These are phyloP conservation scores for Tragopan temminckii DNA, from an alignment of 2,797 vertebrate species.

Conservation along the genomic window DNA sequence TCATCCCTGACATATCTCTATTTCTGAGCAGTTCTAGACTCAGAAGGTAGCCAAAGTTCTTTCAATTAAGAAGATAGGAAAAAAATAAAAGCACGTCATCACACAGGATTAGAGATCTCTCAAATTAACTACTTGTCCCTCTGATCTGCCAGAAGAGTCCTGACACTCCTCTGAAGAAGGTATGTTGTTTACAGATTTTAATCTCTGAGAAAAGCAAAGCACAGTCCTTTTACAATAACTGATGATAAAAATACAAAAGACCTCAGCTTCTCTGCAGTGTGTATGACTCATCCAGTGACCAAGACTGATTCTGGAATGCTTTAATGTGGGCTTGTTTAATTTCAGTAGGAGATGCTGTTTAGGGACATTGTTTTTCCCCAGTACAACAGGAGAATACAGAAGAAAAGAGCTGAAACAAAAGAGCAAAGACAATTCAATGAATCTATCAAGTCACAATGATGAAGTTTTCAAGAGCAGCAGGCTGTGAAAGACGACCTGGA, in stretches of 20 bases:
- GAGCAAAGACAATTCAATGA: neutral
- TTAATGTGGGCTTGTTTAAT: constrained; percentile 39
- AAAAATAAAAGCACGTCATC: neutral
- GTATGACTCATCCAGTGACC: constrained; percentile 65
- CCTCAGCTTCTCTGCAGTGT: neutral
- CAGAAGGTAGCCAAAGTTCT: neutral
- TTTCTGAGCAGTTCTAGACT: neutral
- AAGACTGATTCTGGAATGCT: neutral
- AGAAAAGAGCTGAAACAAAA: neutral
- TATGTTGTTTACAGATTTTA: constrained; percentile 29
- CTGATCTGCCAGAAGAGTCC: neutral
- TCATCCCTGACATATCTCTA: neutral
- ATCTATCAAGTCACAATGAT: neutral
- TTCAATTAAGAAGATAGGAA: neutral
- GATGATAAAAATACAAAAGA: neutral
- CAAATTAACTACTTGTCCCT: neutral
- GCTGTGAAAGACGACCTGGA: neutral
- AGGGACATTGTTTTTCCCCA: constrained; percentile 9
- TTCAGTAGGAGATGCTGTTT: constrained; percentile 38
- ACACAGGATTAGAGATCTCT: neutral
- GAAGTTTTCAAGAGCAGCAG: neutral
- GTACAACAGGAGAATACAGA: neutral
- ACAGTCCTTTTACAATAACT: neutral
- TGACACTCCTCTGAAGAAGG: neutral
- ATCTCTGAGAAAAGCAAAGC: constrained; percentile 29